phyloP scores from a whole-genome alignment of 2,888 invertebrate genomes.

The Myathropa florea region DNA sequence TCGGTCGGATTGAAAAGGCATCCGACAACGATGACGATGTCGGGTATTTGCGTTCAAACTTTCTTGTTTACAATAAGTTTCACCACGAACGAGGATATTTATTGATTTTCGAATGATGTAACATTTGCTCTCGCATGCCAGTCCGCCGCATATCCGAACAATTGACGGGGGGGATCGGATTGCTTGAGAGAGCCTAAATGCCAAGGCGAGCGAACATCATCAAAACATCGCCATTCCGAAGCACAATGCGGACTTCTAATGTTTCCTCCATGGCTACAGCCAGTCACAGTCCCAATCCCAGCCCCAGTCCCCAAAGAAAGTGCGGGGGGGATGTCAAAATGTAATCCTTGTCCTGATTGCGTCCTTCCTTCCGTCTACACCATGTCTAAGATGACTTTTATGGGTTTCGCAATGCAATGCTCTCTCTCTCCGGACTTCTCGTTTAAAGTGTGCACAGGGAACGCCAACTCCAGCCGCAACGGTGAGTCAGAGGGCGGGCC shows the following conservation, averaged over 20 bases:
- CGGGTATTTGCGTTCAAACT: constrained; percentile 14
- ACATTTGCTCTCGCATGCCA: constrained; percentile 20
- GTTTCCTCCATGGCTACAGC: background rate
- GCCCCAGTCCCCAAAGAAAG: constrained; percentile 1
- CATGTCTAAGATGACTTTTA: constrained; percentile 54
- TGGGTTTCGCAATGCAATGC: constrained; percentile 30
- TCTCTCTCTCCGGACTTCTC: background rate
- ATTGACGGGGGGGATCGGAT: background rate
- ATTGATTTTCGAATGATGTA: constrained; percentile 50
- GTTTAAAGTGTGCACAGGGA: background rate
- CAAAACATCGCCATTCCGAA: constrained; percentile 29
- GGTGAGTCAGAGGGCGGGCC: background rate
- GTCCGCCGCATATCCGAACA: background rate
- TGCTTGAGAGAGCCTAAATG: constrained; percentile 25
- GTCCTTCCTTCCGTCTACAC: constrained; percentile 11
- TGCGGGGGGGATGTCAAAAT: constrained; percentile 44
- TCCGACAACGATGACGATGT: background rate
- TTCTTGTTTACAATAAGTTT: constrained; percentile 31
- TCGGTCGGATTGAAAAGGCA: background rate
- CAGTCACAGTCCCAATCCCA: background rate
- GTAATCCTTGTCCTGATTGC: constrained; percentile 39
- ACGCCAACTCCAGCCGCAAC: background rate
- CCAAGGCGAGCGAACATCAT: constrained; percentile 33
- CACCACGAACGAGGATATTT: constrained; percentile 13
- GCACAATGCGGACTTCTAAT: background rate